These are phyloP conservation scores for Dolichopus griseipennis DNA, from an alignment of 2,888 invertebrate genomes.

Conservation along the genomic window DNA sequence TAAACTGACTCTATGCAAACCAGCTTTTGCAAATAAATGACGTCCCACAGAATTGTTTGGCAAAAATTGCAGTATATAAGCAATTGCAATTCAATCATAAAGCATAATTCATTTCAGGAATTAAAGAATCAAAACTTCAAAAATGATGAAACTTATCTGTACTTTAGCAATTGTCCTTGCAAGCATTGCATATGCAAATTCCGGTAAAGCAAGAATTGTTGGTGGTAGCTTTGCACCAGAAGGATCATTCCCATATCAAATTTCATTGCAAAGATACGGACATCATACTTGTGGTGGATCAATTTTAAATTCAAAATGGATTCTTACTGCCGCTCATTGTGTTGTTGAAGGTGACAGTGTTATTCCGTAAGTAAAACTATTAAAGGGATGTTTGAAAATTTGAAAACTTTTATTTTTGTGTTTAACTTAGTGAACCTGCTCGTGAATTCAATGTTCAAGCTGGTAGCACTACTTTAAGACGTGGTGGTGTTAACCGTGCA, in stretches of 20 bases:
- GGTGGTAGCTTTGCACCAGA: conserved; percentile 35
- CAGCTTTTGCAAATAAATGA: too few species aligned
- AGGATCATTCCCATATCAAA: conserved; percentile 34
- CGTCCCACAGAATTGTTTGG: too few species aligned
- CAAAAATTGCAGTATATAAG: neutral
- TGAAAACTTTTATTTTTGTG: neutral
- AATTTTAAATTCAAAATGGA: conserved; percentile 25
- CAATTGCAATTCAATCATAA: neutral
- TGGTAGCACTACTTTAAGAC: conserved; percentile 32
- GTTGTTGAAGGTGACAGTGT: conserved; percentile 16
- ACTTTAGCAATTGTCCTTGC: neutral
- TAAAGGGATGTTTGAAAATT: too few species aligned
- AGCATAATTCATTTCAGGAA: neutral
- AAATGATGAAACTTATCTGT: conserved; percentile 3
- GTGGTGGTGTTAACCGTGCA: conserved; percentile 27
- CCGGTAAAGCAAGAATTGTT: conserved; percentile 26
- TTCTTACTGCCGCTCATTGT: conserved; percentile 39
- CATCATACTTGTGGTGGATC: conserved; percentile 35
- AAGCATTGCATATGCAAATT: neutral
- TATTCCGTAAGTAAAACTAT: conserved; percentile 26
- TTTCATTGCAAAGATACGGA: conserved; percentile 32
- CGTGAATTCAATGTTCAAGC: conserved; percentile 31
- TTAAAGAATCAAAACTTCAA: neutral
- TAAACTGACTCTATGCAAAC: too few species aligned
- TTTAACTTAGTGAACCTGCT: conserved; percentile 28